Conservation (phyloP, 2,888 invertebrate species). For the Heteropelma amictum region DNA sequence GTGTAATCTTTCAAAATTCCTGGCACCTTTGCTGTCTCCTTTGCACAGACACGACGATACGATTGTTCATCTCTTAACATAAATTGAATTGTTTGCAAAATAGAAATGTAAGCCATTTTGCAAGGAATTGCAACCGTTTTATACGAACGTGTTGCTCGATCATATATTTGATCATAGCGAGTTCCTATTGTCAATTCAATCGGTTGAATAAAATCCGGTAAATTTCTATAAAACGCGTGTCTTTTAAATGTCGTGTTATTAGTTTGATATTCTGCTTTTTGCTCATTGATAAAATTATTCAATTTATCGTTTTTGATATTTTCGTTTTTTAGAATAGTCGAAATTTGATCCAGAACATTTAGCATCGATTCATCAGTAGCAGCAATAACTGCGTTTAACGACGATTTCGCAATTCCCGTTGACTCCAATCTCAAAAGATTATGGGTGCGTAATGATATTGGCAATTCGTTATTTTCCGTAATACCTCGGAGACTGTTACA, state of each 20-base stretch:
- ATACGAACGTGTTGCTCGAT: not conserved
- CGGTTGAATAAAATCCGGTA: not conserved
- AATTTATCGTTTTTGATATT: not conserved
- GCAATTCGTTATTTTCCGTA: not conserved
- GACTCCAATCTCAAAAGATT: not conserved
- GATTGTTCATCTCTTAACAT: not conserved
- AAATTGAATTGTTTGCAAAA: not conserved
- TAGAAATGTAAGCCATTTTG: not conserved
- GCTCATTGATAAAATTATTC: not conserved
- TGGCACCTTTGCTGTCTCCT: not conserved
- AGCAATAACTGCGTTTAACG: not conserved
- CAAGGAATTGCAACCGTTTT: not conserved
- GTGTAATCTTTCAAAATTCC: not conserved
- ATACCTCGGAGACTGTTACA: too few species aligned
- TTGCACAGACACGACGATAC: not conserved
- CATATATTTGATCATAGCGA: not conserved
- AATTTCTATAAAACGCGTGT: not conserved
- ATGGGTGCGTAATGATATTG: not conserved
- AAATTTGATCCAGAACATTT: not conserved
- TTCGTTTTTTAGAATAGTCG: not conserved
- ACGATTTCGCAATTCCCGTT: conserved; percentile 14
- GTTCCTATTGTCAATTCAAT: not conserved
- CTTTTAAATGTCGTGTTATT: not conserved
- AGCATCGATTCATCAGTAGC: not conserved
- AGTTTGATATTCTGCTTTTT: not conserved